phyloP scores from a whole-genome alignment of 2,797 vertebrate genomes.

The Tamandua tetradactyla region DNA sequence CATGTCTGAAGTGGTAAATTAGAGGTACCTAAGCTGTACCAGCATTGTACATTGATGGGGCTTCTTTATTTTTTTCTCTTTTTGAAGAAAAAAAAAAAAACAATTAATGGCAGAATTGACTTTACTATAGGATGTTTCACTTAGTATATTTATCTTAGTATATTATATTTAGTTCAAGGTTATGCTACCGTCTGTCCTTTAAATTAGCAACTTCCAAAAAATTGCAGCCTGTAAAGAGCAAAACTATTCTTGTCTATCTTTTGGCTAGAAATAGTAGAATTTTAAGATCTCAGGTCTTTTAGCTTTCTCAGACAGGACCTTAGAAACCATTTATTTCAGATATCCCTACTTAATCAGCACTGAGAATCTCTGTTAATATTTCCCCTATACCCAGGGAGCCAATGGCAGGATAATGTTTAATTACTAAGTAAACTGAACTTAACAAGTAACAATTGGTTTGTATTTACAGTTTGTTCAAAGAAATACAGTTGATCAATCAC shows the following conservation, averaged over 20 bases:
- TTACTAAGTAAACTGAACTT: background rate
- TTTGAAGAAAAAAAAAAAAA: background rate
- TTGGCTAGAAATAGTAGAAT: background rate
- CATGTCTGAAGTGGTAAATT: background rate
- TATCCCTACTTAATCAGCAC: too few relatives aligned
- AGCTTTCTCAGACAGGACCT: slow-evolving; percentile 41
- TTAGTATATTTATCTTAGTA: background rate
- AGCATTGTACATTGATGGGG: background rate
- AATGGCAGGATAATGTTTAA: fast-evolving
- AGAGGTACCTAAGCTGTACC: background rate
- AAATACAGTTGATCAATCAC: background rate
- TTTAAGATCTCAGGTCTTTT: background rate
- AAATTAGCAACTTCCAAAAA: background rate
- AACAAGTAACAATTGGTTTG: background rate
- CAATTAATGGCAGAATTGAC: background rate
- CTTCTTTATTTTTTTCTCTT: background rate
- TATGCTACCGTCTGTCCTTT: background rate
- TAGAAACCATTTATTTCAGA: background rate
- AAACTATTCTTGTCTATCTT: background rate
- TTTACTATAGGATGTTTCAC: background rate
- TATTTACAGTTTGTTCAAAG: background rate
- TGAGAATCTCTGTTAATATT: background rate
- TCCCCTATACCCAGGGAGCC: fast-evolving
- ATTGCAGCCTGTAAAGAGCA: background rate
- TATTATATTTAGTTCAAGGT: background rate